Evolutionary conservation across 2,888 invertebrate genomes (phyloP), one percentile per base, ranked within the genome.

Genomic region (Noctua pronuba): DNA sequence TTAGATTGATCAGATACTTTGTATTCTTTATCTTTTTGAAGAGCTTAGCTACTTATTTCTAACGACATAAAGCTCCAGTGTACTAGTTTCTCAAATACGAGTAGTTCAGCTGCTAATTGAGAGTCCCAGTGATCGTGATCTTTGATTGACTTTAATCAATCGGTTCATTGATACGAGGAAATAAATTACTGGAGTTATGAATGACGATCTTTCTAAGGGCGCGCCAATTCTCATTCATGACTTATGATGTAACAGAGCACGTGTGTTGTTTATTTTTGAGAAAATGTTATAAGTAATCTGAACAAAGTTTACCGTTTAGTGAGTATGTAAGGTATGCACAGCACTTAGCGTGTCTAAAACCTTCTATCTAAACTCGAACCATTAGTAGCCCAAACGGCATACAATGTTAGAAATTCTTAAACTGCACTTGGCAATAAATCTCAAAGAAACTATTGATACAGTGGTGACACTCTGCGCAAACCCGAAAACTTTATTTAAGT

Each of bases 131-230:
- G 86, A 78, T 88, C 88, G 73, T 86, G 87, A 88, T 88, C 89
- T 89, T 81, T 80, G 84, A 88, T 89, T 88, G 88, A 88, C 88
- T 86, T 77, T 83, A 77, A 86, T 86, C 89, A 89, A 85, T 89
- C 66, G 78, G 58, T 74, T 71, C 80, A 89, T 88, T 88, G 82
- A 88, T 89, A 77, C 81, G 66, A 83, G 66, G 77, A 77, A 84
- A 83, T 78, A 73, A 49, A 77, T 85, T 49, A 84, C 68, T 87
- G 74, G 52, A 87, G 75, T 69, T 75, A 58, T 84, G 81, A 87
- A 88, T 86, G 88, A 79, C 62, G 35, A 67, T 80, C 38, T 77
- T 78, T 66, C 49, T 79, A 72, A 82, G 73, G 71, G 71, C 73
- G 77, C 58, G 64, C 49, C 60, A 71, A 73, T 80, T 70, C 55